Evolutionary conservation across 2,797 vertebrate species (phyloP), one percentile per base, ranked within the genome.

Genomic region (Eospalax fontanierii): DNA sequence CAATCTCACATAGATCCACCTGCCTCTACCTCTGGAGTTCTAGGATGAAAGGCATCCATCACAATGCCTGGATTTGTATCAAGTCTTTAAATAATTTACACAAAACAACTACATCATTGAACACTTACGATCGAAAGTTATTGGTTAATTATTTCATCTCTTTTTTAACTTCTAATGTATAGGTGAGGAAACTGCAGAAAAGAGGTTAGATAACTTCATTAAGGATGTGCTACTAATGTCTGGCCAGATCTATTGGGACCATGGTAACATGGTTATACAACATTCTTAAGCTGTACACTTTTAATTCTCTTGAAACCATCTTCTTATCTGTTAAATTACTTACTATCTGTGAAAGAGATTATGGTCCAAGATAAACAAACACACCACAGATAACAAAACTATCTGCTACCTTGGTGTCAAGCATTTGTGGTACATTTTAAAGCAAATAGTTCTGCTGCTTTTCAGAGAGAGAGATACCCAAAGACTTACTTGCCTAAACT

Each of bases 141-240:
- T 79, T 74, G 71, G 38, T 84, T 68, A 35, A 35, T 74, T 59
- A 24, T 59, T 80, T 81, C 10, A 80, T 19, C 14, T 74, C 40
- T 2, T 70, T 92, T 88, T 92, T 50, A 70, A 93, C 54, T 22
- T 4, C 18, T 74, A 63, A 76, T 92, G 71, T 88, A 92, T 4
- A 95, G 33, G 75, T 40, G 38, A 82, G 46, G 28, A 90, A 90
- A 75, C 14, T 68, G 14, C 3, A 22, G 19, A 50, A 46, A 63
- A 81, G 3, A 90, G 15, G 2, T 79, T 91, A 38, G 79, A 65
- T 68, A 63, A 88, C 66, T 87, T 88, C n/a, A 86, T 3, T 3
- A 57, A 50, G 3, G 19, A 18, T 63, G 78, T 46, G 19, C 22
- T 61, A n/a, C 14, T 83, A 70, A 4, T 35, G 14, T 83, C 75